phyloP scores from a whole-genome alignment of 35 echinoderm and acorn worm genomes.

The Ophiothrix spiculata region DNA sequence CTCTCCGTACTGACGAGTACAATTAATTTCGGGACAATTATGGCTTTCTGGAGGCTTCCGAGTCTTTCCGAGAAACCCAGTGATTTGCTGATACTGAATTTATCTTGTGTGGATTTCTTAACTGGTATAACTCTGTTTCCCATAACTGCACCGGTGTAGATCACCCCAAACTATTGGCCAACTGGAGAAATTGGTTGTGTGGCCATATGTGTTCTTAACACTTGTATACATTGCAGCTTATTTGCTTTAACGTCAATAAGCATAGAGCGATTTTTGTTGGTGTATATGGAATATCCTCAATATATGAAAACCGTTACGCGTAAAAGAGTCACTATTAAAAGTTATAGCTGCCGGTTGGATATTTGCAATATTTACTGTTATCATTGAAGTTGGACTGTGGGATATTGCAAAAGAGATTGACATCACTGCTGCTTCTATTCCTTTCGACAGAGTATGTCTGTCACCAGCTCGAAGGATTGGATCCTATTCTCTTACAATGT shows the following conservation, averaged over 20 bases:
- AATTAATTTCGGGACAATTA: neutral
- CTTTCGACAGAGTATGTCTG: constrained; percentile 7
- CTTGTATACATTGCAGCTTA: neutral
- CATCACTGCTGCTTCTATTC: neutral
- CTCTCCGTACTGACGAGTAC: neutral
- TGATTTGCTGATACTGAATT: constrained; percentile 19
- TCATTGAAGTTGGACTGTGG: constrained; percentile 4
- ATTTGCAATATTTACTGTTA: neutral
- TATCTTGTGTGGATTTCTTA: neutral
- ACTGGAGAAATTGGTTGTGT: neutral
- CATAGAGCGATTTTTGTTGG: neutral
- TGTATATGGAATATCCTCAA: neutral
- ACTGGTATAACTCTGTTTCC: neutral
- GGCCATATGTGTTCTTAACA: neutral
- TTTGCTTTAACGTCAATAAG: neutral
- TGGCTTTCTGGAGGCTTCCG: neutral
- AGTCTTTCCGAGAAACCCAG: constrained; percentile 22
- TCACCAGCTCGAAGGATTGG: constrained; percentile 7
- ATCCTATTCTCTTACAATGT: neutral
- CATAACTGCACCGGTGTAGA: neutral
- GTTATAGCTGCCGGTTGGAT: neutral
- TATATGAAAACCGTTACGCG: neutral
- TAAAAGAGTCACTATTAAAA: neutral
- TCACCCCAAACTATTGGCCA: neutral
- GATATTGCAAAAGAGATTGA: neutral